Percentiles rank a stretch among this genome's conserved stretches.
phyloP scores from a whole-genome alignment of 1,140 invertebrate genomes.

The Ylistrum balloti region DNA sequence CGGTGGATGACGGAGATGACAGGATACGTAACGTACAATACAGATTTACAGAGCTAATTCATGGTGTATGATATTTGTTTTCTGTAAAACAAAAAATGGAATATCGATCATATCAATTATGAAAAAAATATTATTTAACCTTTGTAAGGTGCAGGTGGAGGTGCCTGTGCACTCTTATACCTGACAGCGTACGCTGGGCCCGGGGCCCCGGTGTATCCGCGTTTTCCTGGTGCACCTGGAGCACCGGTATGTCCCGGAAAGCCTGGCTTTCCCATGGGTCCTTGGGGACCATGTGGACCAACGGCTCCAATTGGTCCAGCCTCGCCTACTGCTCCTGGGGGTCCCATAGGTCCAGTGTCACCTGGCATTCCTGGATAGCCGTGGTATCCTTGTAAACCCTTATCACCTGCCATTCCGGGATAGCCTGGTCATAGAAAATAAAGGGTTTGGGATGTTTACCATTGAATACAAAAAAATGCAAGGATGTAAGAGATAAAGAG shows the following conservation, averaged over 20 bases:
- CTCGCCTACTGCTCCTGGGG: slow-evolving; percentile 8
- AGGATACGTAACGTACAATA: neutral
- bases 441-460: no score
- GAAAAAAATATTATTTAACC: slow-evolving; percentile 50
- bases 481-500: no score
- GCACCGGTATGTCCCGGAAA: slow-evolving; percentile 49
- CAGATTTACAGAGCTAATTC: neutral
- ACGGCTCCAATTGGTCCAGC: slow-evolving; percentile 85
- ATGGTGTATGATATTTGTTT: neutral
- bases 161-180: neutral
- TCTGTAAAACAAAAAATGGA: slow-evolving; percentile 81
- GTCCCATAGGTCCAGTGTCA: neutral
- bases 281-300: slow-evolving; percentile 83
- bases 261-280: slow-evolving; percentile 73
- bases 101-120: slow-evolving; percentile 74
- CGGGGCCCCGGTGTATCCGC: slow-evolving; percentile 56
- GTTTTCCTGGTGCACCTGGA: slow-evolving; percentile 35
- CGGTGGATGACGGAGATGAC: neutral
- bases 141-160: slow-evolving; percentile 35
- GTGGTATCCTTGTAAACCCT: neutral
- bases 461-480: no score
- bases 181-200: slow-evolving; percentile 54
- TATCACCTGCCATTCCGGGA: neutral
- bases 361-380: neutral
- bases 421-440: neutral